phyloP scores from a whole-genome alignment of 2,888 invertebrate genomes.

The Lithophane semibrunnea region DNA sequence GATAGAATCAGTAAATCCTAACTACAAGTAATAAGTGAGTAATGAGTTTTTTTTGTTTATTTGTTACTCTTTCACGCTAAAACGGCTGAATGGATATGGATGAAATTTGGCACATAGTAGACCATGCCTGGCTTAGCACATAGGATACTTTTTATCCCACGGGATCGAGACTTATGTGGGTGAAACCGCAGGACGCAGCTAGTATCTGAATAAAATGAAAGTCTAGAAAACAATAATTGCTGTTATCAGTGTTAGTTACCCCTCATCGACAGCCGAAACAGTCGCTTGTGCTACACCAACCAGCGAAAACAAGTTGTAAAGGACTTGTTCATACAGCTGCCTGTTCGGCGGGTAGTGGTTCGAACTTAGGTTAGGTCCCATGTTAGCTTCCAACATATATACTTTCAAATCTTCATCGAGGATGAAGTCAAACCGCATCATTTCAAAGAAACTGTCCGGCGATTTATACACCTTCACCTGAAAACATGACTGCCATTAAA shows the following conservation, averaged over 20 bases:
- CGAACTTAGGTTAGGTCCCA: conserved; percentile 99
- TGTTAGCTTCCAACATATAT: conserved; percentile 98
- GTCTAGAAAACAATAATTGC: no score
- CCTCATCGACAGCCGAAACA: conserved; percentile 74
- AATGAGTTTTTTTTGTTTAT: no score
- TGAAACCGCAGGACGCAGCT: no score
- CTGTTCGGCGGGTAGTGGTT: conserved; percentile 97
- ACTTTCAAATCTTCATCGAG: conserved; percentile 96
- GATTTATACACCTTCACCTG: conserved; percentile 88
- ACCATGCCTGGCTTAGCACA: no score
- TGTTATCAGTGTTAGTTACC: conserved; percentile 51
- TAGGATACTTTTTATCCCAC: no score
- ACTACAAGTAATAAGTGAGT: no score
- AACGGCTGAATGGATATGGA: no score
- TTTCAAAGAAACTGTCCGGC: conserved; percentile 96
- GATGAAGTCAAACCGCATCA: conserved; percentile 98
- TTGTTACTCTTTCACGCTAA: no score
- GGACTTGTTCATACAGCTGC: conserved; percentile 97
- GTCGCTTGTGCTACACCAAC: conserved; percentile 91
- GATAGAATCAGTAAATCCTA: no score
- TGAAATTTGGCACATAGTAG: no score
- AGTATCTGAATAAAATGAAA: no score
- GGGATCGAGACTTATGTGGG: no score
- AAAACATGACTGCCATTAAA: conserved; percentile 25
- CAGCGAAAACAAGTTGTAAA: conserved; percentile 95